These are phyloP conservation scores for Andricus curvator DNA, from an alignment of 2,888 invertebrate species.

Conservation along the genomic window DNA sequence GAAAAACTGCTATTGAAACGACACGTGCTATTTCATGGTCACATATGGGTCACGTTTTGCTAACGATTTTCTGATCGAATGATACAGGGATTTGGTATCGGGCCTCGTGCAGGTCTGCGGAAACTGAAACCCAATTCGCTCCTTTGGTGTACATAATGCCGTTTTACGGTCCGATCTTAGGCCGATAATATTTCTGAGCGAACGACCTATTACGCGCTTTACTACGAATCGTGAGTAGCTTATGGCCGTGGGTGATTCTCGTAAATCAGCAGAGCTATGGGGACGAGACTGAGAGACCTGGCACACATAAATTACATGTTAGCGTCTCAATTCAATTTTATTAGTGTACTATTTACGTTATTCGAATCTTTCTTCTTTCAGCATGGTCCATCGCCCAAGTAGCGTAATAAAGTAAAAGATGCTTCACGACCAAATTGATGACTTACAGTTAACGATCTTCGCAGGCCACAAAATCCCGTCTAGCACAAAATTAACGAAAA, in stretches of 20 bases:
- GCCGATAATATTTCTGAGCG: slow-evolving; percentile 15
- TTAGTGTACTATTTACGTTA: slow-evolving; percentile 48
- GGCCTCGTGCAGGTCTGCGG: neutral
- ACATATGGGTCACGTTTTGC: no score
- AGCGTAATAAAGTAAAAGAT: slow-evolving; percentile 34
- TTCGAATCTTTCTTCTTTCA: slow-evolving; percentile 37
- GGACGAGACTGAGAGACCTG: slow-evolving; percentile 8
- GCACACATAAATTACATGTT: slow-evolving; percentile 35
- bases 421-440: slow-evolving; percentile 31
- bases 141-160: neutral
- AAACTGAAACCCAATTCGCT: neutral
- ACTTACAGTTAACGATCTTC: slow-evolving; percentile 24
- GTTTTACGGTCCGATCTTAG: slow-evolving; percentile 7
- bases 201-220: slow-evolving; percentile 28
- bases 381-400: slow-evolving; percentile 34
- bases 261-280: slow-evolving; percentile 34
- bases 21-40: no score
- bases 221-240: slow-evolving; percentile 39
- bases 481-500: slow-evolving; percentile 14
- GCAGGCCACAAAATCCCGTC: slow-evolving; percentile 6
- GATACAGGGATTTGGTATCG: neutral
- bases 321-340: slow-evolving; percentile 54
- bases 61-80: neutral
- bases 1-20: no score
- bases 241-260: slow-evolving; percentile 38